Evolutionary conservation across 2,113 vertebrate genomes (phyloP).

Genomic region (Grammatotria lemairii): DNA sequence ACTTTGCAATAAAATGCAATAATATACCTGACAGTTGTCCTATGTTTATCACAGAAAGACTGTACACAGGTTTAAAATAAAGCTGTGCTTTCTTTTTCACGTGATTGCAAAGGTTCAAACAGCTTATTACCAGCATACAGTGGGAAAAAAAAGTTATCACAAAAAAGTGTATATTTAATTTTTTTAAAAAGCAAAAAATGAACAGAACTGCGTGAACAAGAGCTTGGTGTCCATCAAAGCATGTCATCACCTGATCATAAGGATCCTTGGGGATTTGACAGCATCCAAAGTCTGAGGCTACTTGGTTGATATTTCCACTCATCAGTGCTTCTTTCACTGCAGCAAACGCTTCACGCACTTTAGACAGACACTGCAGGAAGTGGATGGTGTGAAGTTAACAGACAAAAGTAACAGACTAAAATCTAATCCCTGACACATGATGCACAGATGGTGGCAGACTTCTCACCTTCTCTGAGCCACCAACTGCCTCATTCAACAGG

Average conservation of each 20-base stretch:
- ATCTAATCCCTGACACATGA: neutral
- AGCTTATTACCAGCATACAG: neutral
- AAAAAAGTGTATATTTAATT: neutral
- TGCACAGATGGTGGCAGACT: neutral
- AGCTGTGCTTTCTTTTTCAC: neutral
- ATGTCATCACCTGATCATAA: conserved; percentile 52
- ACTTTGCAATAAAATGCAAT: neutral
- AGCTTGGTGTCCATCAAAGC: neutral
- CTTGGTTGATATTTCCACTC: neutral
- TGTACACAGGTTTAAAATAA: neutral
- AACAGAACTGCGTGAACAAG: neutral
- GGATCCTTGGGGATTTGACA: conserved; percentile 55
- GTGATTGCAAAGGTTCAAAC: neutral
- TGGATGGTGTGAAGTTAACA: neutral
- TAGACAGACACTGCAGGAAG: conserved; percentile 63
- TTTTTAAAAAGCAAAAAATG: neutral
- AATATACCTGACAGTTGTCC: neutral
- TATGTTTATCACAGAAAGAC: neutral
- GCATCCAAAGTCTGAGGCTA: conserved; percentile 68
- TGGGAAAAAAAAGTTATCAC: neutral
- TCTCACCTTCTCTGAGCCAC: conserved; percentile 77
- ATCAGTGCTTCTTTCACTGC: conserved; percentile 58
- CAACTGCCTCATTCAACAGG: conserved; percentile 68
- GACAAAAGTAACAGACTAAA: neutral
- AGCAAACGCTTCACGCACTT: conserved; percentile 63